Evolutionary conservation across 2,888 invertebrate genomes (phyloP), one percentile per base, ranked within the genome.

Genomic region (Leptogaster cylindrica): DNA sequence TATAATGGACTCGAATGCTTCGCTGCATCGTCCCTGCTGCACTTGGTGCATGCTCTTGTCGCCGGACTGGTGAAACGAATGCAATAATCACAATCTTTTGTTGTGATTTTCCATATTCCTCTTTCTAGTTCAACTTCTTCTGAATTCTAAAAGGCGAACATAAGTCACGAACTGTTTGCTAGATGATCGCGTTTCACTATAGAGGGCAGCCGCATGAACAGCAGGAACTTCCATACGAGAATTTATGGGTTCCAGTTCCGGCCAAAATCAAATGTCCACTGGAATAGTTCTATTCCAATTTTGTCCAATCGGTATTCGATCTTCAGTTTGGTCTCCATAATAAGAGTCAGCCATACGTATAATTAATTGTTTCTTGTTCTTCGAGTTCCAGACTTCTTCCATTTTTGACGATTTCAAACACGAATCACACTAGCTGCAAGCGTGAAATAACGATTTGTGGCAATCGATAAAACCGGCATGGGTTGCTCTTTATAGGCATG

Each of bases 391-490:
- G 27, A 31, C n/a, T 52, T 31, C 52, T 18, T 31, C 12, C 16
- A 52, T 52, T 52, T 52, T 52, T 52, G 31, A 52, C 33, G 52
- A 33, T 52, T 52, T 52, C 52, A 31, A 52, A 18, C 31, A 18
- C 31, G 31, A 31, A 52, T 52, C 52, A 52, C 52, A 52, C 52
- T 31, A 52, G 52, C 31, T 51, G 51, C 3, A 58, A 58, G 61
- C 28, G 61, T 39, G 39, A 63, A 63, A 44, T 63, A 63, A 44
- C 61, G 61, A 63, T 63, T 63, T 44, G 44, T 12, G 44, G 44
- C 7, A 46, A 63, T 63, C 61, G 61, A 63, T 63, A 63, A 63
- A 63, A 44, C 44, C 61, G 14, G 61, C 31, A 63, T 63, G 41
- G 16, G 3, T n/a, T 31, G 33, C 52, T 52, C 52, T 52, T 52